phyloP scores from a whole-genome alignment of 2,113 vertebrate genomes.

The Albula goreensis region DNA sequence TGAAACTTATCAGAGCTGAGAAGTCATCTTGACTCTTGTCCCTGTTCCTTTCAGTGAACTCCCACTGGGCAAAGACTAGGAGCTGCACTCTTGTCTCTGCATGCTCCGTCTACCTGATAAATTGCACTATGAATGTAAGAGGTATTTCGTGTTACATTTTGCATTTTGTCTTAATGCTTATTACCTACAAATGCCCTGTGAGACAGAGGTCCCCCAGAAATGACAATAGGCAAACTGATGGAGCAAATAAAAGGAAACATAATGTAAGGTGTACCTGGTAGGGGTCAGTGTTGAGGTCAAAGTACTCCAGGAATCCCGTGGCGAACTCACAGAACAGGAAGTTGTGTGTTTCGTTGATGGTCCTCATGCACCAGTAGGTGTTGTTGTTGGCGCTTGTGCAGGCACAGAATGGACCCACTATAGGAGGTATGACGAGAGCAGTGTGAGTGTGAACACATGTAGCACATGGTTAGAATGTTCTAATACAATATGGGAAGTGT shows the following conservation, averaged over 20 bases:
- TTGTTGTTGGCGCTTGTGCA: constrained; percentile 98
- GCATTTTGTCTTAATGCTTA: too few relatives aligned
- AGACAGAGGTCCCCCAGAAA: neutral
- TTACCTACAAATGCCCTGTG: neutral
- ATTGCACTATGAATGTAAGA: neutral
- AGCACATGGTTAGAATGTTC: neutral
- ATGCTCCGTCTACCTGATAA: too few relatives aligned
- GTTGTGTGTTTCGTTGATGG: constrained; percentile 94
- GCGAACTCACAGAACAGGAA: constrained; percentile 97
- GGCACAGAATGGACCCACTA: constrained; percentile 94
- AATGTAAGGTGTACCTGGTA: constrained; percentile 80
- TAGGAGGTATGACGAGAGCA: neutral
- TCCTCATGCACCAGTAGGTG: constrained; percentile 95
- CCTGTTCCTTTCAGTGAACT: neutral
- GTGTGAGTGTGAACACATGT: neutral
- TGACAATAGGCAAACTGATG: neutral
- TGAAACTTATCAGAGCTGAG: neutral
- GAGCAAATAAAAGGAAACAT: neutral
- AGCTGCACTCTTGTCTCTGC: neutral
- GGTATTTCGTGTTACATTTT: too few relatives aligned
- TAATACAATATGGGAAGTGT: neutral
- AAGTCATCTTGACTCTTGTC: neutral
- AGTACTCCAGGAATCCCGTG: constrained; percentile 93
- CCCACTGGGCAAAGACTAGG: neutral
- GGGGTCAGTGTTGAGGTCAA: constrained; percentile 90